Conservation (phyloP, 2,888 invertebrate genomes). For the Tenodera sinensis region DNA sequence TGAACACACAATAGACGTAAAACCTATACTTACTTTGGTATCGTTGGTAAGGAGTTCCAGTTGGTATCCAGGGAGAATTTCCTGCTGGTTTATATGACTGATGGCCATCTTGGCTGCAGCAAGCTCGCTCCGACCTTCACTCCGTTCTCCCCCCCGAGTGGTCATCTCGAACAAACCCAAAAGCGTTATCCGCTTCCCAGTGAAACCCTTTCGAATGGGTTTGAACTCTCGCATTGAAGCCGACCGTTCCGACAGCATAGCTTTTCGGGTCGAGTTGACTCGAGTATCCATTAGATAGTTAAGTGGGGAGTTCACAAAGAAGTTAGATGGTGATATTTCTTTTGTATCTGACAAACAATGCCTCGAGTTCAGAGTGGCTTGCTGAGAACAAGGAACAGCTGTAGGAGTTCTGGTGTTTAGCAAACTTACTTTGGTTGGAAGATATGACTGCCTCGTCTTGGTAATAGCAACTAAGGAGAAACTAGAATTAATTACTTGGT, state of each 20-base stretch:
- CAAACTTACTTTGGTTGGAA: neutral
- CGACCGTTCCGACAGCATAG: neutral
- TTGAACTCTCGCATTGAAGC: neutral
- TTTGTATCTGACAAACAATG: neutral
- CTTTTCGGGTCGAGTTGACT: neutral
- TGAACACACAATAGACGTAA: neutral
- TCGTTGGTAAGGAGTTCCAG: slow-evolving; percentile 78
- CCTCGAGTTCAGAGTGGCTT: neutral
- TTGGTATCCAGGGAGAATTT: slow-evolving; percentile 67
- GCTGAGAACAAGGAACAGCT: neutral
- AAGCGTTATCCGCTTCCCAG: slow-evolving; percentile 53
- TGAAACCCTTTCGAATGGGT: neutral
- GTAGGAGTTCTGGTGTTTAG: neutral
- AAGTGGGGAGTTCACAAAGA: neutral
- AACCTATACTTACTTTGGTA: slow-evolving; percentile 64
- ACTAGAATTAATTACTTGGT: no score
- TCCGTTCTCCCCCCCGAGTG: slow-evolving; percentile 58
- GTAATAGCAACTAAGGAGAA: no score
- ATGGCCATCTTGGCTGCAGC: slow-evolving; percentile 77
- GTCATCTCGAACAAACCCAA: slow-evolving; percentile 79
- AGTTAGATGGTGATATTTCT: neutral
- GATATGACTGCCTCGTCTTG: neutral
- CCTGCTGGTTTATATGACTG: slow-evolving; percentile 69
- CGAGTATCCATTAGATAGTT: neutral
- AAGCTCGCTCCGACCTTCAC: slow-evolving; percentile 69